Evolutionary conservation across 2,797 vertebrate genomes (phyloP), one percentile per base, ranked within the genome.

Genomic region (Pampus argenteus): DNA sequence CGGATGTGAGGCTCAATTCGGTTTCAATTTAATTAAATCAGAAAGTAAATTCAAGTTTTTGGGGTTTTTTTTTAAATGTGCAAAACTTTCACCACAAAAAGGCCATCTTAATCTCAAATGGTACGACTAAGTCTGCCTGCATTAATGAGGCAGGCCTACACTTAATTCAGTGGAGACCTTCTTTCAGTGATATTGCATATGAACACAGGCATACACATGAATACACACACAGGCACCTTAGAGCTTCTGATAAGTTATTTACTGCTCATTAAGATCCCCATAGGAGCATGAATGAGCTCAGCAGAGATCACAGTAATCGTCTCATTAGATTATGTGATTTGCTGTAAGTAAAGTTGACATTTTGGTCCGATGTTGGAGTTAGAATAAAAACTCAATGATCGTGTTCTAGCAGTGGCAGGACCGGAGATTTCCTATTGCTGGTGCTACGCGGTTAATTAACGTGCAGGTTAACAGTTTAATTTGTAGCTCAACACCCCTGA

Each of bases 11-110:
- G 31, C 44, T 62, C 44, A 34, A 26, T 66, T 74, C 45, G 26
- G 9, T 80, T 77, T 74, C 58, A 34, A 23, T 72, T 79, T 81
- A 67, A 86, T 86, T 66, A 45, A 83, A 78, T 74, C 73, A 54
- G 50, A 64, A 71, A 82, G 55, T 47, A 11, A 54, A 79, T 74
- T 74, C n/a, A n/a, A n/a, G n/a, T 63, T 38, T 50, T 38, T 70
- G 49, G 23, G 29, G 40, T 22, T 44, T 67, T 70, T 34, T n/a
- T n/a, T n/a, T n/a, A n/a, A n/a, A 55, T 25, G 29, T 40, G 20
- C 34, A 50, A 59, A 79, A 66, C 38, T 51, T 75, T 42, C 18
- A 23, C 23, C 31, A 11, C 44, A 45, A 49, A 78, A 72, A 50
- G 11, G 38, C 54, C 20, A 17, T 64, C 73, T 48, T 49, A 40